These are phyloP conservation scores for Heptranchias perlo DNA, from an alignment of 2,113 vertebrate species.

Conservation along the genomic window DNA sequence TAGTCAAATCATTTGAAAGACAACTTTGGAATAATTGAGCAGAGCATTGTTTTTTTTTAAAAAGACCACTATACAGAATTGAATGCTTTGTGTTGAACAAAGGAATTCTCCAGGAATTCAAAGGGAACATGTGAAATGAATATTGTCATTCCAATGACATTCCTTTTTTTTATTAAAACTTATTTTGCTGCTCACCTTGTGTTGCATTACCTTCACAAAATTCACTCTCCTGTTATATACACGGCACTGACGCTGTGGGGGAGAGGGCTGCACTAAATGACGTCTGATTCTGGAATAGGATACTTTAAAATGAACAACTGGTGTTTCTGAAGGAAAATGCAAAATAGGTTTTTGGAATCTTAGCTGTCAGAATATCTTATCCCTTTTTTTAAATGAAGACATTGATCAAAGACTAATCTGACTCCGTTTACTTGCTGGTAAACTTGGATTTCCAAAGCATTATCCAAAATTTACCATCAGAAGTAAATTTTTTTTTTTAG, in stretches of 20 bases:
- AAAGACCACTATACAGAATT: not conserved
- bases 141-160: not conserved
- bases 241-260: not conserved
- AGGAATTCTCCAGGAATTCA: not conserved
- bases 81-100: not conserved
- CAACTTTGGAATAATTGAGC: slow-evolving; percentile 3
- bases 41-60: not conserved
- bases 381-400: too few relatives aligned
- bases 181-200: not conserved
- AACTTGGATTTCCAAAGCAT: not conserved
- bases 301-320: too few relatives aligned
- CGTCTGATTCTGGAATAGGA: too few relatives aligned
- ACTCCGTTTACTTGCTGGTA: not conserved
- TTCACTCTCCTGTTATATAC: too few relatives aligned
- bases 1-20: not conserved
- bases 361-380: too few relatives aligned
- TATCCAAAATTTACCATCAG: not conserved
- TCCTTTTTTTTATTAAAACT: not conserved
- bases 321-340: too few relatives aligned
- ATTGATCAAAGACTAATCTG: too few relatives aligned
- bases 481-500: not conserved
- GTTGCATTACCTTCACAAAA: not conserved
- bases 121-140: not conserved
- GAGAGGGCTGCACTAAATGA: too few relatives aligned
- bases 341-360: too few relatives aligned